Evolutionary conservation across 2,888 invertebrate species (phyloP), one percentile per base, ranked within the genome.

Genomic region (Drosophila sordidula): DNA sequence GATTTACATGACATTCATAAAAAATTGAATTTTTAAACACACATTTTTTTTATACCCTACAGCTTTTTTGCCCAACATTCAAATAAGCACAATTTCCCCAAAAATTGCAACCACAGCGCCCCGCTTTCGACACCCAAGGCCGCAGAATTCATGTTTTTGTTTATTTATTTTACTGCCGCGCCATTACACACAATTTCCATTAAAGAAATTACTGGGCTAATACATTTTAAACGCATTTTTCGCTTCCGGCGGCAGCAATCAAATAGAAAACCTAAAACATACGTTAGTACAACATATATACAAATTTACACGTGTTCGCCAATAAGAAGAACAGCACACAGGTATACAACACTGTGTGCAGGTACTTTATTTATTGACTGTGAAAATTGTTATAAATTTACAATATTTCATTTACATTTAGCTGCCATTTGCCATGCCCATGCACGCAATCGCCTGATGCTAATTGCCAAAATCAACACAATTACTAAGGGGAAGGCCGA

Each of bases 381-480:
- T 71, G 68, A 75, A 80, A 76, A 80, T 64, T 64, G 63, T 68
- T 64, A 78, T 65, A 80, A 73, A 70, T 80, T 71, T 71, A 49
- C 69, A 66, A 65, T 63, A 76, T 66, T 76, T 70, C 50, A 64
- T 64, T 76, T 58, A 59, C 49, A 69, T 55, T 50, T 57, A 41
- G 39, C 52, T 62, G 51, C 49, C 50, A 71, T 45, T 51, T 46
- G 46, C 50, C 54, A 62, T 52, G 34, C 74, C 58, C 44, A 47
- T 29, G 29, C 29, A 55, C 44, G 38, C 58, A 57, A 34, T 52
- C 45, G 57, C 50, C 62, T 44, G 55, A 46, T 75, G 56, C 70
- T 70, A 76, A 79, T 79, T 70, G 70, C 70, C 62, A 59, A 76
- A 62, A 74, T 74, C 70, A 70, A 69, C 70, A 76, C 61, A 76